A percentile compares a stretch with the other conserved stretches of the same genome.
Evolutionary conservation across 2,797 vertebrate species (phyloP).

Genomic region (Anas georgica): DNA sequence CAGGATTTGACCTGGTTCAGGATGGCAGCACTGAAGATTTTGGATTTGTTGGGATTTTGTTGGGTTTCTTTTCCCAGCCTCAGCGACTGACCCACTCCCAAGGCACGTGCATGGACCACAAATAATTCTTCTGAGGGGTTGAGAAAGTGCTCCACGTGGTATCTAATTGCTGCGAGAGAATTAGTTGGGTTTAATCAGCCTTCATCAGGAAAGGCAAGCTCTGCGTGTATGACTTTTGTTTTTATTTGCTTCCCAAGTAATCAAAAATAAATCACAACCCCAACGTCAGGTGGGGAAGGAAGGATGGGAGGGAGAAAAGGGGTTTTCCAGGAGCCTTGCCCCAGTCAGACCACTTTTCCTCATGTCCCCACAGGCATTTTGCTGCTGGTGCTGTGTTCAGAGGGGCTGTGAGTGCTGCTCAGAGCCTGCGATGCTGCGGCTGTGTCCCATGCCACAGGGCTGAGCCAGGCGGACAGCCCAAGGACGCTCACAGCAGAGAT

Average conservation of each 20-base stretch:
- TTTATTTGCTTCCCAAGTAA: background rate
- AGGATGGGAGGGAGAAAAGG: background rate
- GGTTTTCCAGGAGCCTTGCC: background rate
- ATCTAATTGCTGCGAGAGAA: background rate
- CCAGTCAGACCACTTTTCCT: rapidly evolving
- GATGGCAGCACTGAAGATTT: background rate
- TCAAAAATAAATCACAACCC: background rate
- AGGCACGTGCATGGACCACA: rapidly evolving
- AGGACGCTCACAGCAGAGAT: background rate
- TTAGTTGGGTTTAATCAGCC: background rate
- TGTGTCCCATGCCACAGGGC: background rate
- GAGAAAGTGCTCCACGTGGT: background rate
- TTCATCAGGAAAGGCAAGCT: background rate
- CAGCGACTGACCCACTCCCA: rapidly evolving
- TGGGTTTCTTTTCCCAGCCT: background rate
- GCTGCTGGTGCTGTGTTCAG: background rate
- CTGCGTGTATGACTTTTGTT: rapidly evolving
- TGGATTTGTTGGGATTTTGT: background rate
- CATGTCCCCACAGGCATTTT: background rate
- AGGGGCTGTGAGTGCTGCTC: background rate
- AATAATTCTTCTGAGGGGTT: background rate
- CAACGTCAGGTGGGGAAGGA: background rate
- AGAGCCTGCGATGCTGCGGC: background rate
- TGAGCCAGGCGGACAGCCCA: background rate
- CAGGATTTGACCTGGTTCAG: background rate